Base-by-base conservation (phyloP, 2,113 vertebrate genomes). In the Platycercus adscitus region DNA sequence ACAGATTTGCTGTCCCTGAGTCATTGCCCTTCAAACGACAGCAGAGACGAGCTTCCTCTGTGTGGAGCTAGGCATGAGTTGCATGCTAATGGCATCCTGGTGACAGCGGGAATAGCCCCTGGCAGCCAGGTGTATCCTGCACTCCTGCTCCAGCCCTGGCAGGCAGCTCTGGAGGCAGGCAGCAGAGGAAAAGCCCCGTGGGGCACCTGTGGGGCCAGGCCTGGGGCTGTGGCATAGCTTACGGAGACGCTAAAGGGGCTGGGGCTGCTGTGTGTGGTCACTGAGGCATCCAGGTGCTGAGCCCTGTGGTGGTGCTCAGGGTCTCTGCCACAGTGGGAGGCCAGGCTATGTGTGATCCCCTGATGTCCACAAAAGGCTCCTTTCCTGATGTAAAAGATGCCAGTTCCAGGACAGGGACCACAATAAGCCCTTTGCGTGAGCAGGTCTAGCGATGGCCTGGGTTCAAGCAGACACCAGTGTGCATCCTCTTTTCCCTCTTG, bases 1-100 rank as follows among this genome's bases (percentile, higher is more conserved):
- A 95, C 71, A 91, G 93, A 96, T 95, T 86, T 91, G 89, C 94
- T 80, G 86, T 96, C 96, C 95, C 95, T 95, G 94, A 96, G 94
- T 96, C 94, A 96, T 60, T 97, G 94, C 96, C 95, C 96, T 97
- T 97, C 96, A 95, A 95, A 95, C 43, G 81, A 88, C 95, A 91
- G 95, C 21, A 0, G 73, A 83, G 89, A 70, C 1, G 13, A 88
- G 91, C 86, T 53, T 58, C n/a, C 78, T 88, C 89, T 35, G 77
- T 3, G n/a, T 16, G 76, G 44, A 93, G 84, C 81, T 53, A 19
- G 75, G 87, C 94, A 94, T 86, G 96, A 96, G 87, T 13, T 4
- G 94, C 79, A 96, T 96, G 94, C 94, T 96, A 95, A 97, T 94
- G 93, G 87, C 88, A 89, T 44, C 47, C 53, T 0, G 0, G 86